Conservation (phyloP, 1,140 invertebrate species). For the Drosophila erecta region DNA sequence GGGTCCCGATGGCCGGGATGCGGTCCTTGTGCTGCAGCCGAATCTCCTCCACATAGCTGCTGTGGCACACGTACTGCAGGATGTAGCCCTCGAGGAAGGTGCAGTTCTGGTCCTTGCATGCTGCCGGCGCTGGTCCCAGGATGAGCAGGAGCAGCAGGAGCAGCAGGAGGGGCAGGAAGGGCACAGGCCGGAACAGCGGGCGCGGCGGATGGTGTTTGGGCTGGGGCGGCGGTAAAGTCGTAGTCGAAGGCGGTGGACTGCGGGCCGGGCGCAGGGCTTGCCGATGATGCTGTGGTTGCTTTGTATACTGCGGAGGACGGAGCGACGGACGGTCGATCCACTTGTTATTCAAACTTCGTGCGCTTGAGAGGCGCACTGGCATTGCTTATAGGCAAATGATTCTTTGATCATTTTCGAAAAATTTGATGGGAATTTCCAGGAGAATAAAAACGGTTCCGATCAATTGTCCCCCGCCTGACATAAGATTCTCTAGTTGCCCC, state of each 20-base stretch:
- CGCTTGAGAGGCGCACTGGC: slow-evolving; percentile 61
- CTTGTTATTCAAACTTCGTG: slow-evolving; percentile 60
- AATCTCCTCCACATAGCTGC: slow-evolving; percentile 34
- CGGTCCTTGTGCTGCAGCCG: slow-evolving; percentile 60
- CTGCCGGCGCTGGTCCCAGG: slow-evolving; percentile 12
- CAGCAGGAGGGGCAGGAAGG: slow-evolving; percentile 33
- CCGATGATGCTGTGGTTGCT: not conserved
- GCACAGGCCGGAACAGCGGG: slow-evolving; percentile 1
- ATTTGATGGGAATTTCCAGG: slow-evolving; percentile 50
- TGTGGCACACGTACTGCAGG: slow-evolving; percentile 57
- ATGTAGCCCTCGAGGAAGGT: slow-evolving; percentile 58
- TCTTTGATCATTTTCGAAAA: slow-evolving; percentile 65
- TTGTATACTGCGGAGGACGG: slow-evolving; percentile 4
- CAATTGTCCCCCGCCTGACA: slow-evolving; percentile 16
- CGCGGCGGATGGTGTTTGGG: not conserved
- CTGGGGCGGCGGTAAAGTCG: not conserved
- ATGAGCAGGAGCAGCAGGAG: slow-evolving; percentile 36
- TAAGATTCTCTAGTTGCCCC: slow-evolving; percentile 12
- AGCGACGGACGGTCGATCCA: slow-evolving; percentile 48
- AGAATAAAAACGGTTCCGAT: slow-evolving; percentile 33
- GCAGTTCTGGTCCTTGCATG: slow-evolving; percentile 32
- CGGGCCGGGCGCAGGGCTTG: slow-evolving; percentile 2
- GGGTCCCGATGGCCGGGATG: slow-evolving; percentile 40
- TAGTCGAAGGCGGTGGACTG: not conserved
- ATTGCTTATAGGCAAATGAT: slow-evolving; percentile 73